Evolutionary conservation across 2,797 vertebrate species (phyloP).

Genomic region (Hipposideros larvatus): DNA sequence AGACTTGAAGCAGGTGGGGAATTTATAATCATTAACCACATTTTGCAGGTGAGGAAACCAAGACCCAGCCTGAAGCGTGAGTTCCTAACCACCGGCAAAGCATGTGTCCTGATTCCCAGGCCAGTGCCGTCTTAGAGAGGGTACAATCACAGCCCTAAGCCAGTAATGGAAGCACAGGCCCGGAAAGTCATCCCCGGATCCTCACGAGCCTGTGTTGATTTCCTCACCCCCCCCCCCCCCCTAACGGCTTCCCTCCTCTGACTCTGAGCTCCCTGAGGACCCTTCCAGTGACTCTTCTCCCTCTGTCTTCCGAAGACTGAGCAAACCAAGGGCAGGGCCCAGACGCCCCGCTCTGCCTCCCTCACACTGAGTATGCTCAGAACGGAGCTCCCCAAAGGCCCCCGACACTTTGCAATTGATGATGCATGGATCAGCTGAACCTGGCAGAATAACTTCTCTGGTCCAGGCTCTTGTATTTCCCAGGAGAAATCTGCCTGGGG

Average conservation of each 20-base stretch:
- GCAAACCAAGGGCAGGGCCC: not conserved
- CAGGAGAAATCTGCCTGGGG: not conserved
- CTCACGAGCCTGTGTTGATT: not conserved
- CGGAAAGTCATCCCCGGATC: not conserved
- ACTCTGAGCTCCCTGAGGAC: not conserved
- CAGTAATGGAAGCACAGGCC: not conserved
- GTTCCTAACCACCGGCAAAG: not conserved
- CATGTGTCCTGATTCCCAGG: not conserved
- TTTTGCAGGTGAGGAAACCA: conserved; percentile 61
- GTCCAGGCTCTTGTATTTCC: not conserved
- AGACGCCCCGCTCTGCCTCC: not conserved
- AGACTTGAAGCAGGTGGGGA: not conserved
- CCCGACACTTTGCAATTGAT: fast-evolving
- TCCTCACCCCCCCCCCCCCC: not conserved
- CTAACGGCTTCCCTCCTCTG: not conserved
- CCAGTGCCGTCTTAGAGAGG: not conserved
- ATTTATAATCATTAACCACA: conserved; percentile 55
- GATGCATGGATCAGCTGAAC: not conserved
- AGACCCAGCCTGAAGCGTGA: not conserved
- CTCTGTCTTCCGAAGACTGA: not conserved
- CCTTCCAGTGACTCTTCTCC: not conserved
- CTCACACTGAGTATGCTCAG: not conserved
- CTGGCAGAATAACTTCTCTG: not conserved
- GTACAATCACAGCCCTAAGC: fast-evolving
- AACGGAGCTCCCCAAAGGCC: not conserved